Conservation (phyloP, 2,888 invertebrate species). For the Meteorus cinctellus region DNA sequence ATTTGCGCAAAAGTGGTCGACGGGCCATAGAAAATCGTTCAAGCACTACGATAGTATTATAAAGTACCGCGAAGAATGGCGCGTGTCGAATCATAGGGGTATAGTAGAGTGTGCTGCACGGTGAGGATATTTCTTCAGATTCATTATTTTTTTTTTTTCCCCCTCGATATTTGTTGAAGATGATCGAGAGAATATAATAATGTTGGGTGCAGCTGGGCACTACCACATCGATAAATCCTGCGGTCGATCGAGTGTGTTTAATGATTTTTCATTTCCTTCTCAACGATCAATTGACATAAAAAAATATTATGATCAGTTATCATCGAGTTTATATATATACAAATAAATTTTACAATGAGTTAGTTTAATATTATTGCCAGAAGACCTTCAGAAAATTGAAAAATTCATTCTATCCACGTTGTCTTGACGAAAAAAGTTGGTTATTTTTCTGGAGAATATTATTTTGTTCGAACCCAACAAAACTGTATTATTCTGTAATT, state of each 20-base stretch:
- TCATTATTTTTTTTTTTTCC: not conserved
- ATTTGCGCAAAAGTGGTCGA: conserved; percentile 29
- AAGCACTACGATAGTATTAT: conserved; percentile 31
- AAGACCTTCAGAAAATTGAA: too few species aligned
- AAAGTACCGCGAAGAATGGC: conserved; percentile 39
- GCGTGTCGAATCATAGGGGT: conserved; percentile 53
- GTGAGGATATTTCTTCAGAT: conserved; percentile 34
- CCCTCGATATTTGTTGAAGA: conserved; percentile 38
- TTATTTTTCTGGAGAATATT: too few species aligned
- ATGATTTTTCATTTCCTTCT: not conserved
- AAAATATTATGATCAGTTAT: conserved; percentile 5
- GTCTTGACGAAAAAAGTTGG: too few species aligned
- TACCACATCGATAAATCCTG: conserved; percentile 48
- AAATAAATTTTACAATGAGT: not conserved
- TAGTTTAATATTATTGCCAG: too few species aligned
- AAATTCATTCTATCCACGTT: too few species aligned
- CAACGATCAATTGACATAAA: conserved; percentile 5
- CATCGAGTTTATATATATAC: not conserved
- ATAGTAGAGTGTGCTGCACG: not conserved
- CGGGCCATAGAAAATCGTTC: conserved; percentile 34
- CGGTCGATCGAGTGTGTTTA: conserved; percentile 39
- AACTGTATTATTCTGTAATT: too few species aligned
- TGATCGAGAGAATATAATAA: conserved; percentile 35
- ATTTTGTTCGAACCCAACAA: too few species aligned
- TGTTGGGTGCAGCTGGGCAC: conserved; percentile 32